phyloP scores from a whole-genome alignment of 2,113 vertebrate species.

The Myotis lucifugus region DNA sequence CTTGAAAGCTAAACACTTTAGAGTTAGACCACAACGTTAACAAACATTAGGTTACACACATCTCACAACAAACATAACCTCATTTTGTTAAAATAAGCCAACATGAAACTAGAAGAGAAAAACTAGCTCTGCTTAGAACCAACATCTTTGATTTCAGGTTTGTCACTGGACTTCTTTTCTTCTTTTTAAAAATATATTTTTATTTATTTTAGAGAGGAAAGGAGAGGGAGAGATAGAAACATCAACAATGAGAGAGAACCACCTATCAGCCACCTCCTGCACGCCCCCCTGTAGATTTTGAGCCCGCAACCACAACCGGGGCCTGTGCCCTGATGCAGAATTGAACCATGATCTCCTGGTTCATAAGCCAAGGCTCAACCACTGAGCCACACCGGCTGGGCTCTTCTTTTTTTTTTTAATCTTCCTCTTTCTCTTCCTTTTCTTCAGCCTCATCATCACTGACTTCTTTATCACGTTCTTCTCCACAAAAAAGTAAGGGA shows the following conservation, averaged over 20 bases:
- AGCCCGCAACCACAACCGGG: no score
- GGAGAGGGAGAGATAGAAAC: no score
- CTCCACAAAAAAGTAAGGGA: constrained; percentile 85
- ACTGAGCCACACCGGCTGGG: no score
- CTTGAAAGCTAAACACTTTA: neutral
- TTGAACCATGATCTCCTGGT: no score
- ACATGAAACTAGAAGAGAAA: neutral
- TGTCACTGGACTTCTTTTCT: neutral
- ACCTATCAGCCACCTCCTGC: no score
- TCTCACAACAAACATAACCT: neutral
- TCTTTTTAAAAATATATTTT: neutral
- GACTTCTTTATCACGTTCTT: neutral
- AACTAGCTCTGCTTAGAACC: neutral
- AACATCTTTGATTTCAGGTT: neutral
- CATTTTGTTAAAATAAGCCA: neutral
- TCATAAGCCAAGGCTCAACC: no score
- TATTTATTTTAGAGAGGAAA: no score
- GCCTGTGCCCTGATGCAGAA: no score
- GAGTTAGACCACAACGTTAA: neutral
- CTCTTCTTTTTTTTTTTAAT: no score
- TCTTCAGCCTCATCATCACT: neutral
- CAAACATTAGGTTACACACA: neutral
- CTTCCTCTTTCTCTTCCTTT: neutral
- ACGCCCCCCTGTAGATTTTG: no score
- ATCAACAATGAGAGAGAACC: no score